phyloP scores from a whole-genome alignment of 2,797 vertebrate genomes.

The Coreius guichenoti region DNA sequence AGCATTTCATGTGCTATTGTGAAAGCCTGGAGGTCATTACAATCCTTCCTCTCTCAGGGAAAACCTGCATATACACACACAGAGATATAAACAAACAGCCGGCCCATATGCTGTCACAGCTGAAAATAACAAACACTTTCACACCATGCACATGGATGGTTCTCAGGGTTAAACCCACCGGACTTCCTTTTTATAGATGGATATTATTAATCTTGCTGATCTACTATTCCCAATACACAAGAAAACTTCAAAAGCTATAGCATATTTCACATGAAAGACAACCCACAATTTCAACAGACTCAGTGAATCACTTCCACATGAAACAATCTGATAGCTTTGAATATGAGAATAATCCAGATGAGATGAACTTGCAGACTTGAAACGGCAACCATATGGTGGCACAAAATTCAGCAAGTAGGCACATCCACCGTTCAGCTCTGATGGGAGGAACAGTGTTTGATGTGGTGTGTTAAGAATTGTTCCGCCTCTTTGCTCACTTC shows the following conservation, averaged over 20 bases:
- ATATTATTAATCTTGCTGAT: conserved; percentile 40
- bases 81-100: conserved; percentile 25
- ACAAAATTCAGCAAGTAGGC: conserved; percentile 7
- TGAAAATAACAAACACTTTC: conserved; percentile 44
- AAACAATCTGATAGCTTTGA: conserved; percentile 43
- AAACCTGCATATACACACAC: conserved; percentile 45
- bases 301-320: conserved; percentile 22
- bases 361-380: conserved; percentile 38
- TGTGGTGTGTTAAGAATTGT: conserved; percentile 53
- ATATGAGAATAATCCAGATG: conserved; percentile 40
- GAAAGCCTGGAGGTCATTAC: conserved; percentile 55
- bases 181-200: conserved; percentile 14
- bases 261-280: conserved; percentile 42
- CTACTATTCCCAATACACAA: conserved; percentile 17
- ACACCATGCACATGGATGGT: conserved; percentile 4
- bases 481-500: conserved; percentile 49
- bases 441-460: conserved; percentile 44
- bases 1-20: conserved; percentile 58
- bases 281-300: conserved; percentile 28
- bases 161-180: conserved; percentile 22
- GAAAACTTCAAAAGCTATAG: conserved; percentile 36
- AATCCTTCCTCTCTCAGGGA: conserved; percentile 38
- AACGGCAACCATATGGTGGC: conserved; percentile 20
- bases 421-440: conserved; percentile 10
- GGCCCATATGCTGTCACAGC: conserved; percentile 6